Conservation (phyloP, 2,888 invertebrate species). For the Sisyra terminalis region DNA sequence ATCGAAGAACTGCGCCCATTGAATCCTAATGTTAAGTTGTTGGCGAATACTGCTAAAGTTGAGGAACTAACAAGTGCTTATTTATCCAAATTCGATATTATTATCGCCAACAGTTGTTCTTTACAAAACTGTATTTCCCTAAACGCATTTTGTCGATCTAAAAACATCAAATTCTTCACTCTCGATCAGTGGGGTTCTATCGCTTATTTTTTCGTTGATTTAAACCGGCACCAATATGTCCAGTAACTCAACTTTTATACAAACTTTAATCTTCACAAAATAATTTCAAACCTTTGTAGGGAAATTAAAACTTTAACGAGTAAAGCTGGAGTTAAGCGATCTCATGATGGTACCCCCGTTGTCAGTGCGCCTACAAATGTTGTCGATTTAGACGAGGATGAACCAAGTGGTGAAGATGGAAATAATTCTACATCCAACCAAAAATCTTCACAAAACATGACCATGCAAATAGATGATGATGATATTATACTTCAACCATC, state of each 20-base stretch:
- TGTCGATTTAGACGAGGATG: too few relatives aligned
- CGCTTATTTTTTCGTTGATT: constrained; percentile 3
- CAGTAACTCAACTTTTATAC: neutral
- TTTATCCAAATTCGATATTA: neutral
- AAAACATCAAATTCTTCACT: constrained; percentile 1
- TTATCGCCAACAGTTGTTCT: neutral
- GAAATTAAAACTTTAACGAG: too few relatives aligned
- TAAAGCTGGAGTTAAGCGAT: too few relatives aligned
- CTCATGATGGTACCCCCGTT: too few relatives aligned
- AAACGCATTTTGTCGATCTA: neutral
- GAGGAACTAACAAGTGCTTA: neutral
- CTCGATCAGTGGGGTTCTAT: neutral
- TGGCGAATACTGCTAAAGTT: neutral
- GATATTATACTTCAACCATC: too few relatives aligned
- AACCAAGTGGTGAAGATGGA: too few relatives aligned
- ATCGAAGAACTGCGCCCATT: neutral
- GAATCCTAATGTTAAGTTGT: constrained; percentile 2
- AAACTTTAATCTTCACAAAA: neutral
- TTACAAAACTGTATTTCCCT: neutral
- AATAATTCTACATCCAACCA: too few relatives aligned
- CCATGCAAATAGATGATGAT: too few relatives aligned
- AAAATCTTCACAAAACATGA: too few relatives aligned
- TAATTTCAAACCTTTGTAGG: too few relatives aligned
- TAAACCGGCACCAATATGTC: constrained; percentile 3
- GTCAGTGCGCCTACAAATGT: too few relatives aligned